Percentiles rank a stretch among this genome's conserved stretches.
Conservation (phyloP, 92 coral and sea anemone genomes). For the Muricea muricata region DNA sequence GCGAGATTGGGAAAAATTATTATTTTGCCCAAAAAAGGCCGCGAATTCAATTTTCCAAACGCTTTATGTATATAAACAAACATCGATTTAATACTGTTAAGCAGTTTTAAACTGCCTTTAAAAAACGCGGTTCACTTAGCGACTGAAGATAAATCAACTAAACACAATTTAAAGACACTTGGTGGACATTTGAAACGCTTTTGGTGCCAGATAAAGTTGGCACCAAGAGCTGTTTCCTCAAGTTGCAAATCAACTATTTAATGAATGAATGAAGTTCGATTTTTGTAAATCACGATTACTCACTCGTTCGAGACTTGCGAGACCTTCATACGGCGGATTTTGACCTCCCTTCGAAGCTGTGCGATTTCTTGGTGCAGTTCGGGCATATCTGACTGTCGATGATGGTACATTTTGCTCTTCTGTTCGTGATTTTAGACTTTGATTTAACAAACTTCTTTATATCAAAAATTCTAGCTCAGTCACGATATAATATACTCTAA, state of each 20-base stretch:
- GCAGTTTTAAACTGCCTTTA: constrained; percentile 8
- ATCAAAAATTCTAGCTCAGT: neutral
- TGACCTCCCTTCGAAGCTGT: constrained; percentile 67
- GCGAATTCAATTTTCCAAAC: neutral
- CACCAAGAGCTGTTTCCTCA: neutral
- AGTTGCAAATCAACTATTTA: constrained; percentile 3
- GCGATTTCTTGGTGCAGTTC: constrained; percentile 63
- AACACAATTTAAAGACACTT: neutral
- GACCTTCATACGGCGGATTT: constrained; percentile 65
- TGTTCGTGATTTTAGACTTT: neutral
- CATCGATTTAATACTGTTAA: neutral
- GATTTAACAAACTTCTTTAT: neutral
- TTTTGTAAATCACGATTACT: constrained; percentile 12
- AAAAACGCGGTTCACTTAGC: neutral
- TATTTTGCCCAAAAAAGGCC: too few relatives aligned
- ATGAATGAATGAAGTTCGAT: constrained; percentile 5
- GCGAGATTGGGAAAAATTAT: too few relatives aligned
- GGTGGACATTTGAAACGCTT: neutral
- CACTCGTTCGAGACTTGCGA: constrained; percentile 72
- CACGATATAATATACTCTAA: neutral
- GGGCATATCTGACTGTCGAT: constrained; percentile 54
- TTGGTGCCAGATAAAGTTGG: neutral
- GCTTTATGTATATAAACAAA: neutral
- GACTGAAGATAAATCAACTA: neutral
- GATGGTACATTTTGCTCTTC: constrained; percentile 27